Percentiles rank a stretch among this genome's conserved stretches.
These are phyloP conservation scores for Adelognathus sp. DNA, from an alignment of 2,888 invertebrate genomes.

Conservation along the genomic window DNA sequence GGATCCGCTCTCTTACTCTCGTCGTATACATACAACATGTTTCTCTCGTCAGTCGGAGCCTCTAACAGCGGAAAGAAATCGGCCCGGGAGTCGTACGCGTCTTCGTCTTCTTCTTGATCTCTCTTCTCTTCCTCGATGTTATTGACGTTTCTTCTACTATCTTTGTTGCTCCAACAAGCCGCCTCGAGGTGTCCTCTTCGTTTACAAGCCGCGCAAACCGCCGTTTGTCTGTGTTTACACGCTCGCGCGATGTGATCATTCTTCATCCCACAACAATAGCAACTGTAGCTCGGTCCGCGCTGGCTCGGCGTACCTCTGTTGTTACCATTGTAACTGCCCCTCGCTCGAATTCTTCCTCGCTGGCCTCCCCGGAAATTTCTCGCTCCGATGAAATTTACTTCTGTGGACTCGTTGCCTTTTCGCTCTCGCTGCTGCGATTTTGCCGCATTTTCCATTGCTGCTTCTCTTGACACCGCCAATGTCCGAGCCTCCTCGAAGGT, in stretches of 20 bases:
- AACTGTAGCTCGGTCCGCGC: background rate
- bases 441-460: background rate
- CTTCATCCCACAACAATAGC: background rate
- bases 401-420: background rate
- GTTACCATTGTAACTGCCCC: background rate
- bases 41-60: background rate
- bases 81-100: too few relatives aligned
- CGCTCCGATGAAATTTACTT: background rate
- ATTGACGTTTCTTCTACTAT: background rate
- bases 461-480: background rate
- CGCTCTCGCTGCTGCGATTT: background rate
- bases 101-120: background rate
- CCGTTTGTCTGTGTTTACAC: background rate
- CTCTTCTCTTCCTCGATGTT: background rate
- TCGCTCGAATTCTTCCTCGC: background rate
- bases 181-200: background rate
- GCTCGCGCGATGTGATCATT: background rate
- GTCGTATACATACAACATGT: background rate
- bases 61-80: background rate
- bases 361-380: background rate
- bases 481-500: background rate
- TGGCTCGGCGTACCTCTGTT: too few relatives aligned
- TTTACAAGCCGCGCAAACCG: background rate
- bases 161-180: background rate
- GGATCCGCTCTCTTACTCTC: background rate